Evolutionary conservation across 2,797 vertebrate genomes (phyloP).

Genomic region (Rhabdomys pumilio): DNA sequence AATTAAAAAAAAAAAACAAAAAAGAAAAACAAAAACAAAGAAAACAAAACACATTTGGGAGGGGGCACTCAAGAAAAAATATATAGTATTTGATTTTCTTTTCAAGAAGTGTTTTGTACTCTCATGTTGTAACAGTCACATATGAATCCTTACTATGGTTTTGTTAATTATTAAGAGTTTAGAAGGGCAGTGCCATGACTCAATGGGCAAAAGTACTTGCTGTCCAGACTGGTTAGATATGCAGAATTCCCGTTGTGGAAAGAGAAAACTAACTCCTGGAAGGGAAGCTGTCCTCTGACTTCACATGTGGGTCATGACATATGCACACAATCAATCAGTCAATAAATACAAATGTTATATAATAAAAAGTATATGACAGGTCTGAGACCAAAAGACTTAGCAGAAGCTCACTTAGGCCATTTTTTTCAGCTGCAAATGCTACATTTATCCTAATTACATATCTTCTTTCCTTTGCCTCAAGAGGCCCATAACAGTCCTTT

Average conservation of each 20-base stretch:
- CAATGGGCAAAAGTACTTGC: no score
- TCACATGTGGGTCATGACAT: neutral
- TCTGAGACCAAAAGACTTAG: neutral
- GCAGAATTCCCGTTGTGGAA: neutral
- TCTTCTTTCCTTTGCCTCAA: conserved; percentile 6
- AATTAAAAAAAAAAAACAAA: no score
- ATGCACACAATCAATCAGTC: neutral
- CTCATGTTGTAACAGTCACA: neutral
- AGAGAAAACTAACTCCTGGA: neutral
- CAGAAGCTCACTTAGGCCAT: neutral
- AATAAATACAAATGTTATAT: neutral
- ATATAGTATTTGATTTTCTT: neutral
- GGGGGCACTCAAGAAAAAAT: neutral
- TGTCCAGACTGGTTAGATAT: neutral
- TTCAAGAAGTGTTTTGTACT: neutral
- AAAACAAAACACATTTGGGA: neutral
- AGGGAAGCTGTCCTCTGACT: neutral
- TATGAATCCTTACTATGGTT: neutral
- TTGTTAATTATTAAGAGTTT: neutral
- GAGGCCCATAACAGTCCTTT: neutral
- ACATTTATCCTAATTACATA: neutral
- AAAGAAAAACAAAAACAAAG: neutral
- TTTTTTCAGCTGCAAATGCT: conserved; percentile 22
- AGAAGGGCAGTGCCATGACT: neutral
- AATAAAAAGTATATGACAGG: neutral